These are phyloP conservation scores for Macrochelys suwanniensis DNA, from an alignment of 2,797 vertebrate species.

Conservation along the genomic window DNA sequence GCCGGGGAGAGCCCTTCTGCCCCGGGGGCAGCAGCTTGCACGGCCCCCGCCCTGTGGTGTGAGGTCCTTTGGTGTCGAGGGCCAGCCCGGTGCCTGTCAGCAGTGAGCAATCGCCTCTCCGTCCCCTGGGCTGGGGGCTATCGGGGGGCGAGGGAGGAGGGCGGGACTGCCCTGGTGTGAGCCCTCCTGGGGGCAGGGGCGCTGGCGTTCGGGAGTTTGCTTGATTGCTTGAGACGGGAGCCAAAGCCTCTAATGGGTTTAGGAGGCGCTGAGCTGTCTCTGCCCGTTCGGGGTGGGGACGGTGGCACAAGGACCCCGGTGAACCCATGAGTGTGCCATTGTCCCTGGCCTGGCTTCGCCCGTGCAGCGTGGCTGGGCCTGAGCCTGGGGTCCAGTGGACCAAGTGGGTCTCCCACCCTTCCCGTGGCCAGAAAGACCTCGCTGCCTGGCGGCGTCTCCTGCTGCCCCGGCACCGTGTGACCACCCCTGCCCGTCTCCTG, in stretches of 20 bases:
- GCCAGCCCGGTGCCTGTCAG: no score
- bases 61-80: not conserved
- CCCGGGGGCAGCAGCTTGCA: no score
- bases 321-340: no score
- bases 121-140: not conserved
- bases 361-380: no score
- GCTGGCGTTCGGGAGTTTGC: not conserved
- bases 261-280: not conserved
- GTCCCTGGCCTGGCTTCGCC: no score
- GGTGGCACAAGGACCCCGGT: not conserved
- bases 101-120: no score
- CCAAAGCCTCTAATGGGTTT: slow-evolving; percentile 24
- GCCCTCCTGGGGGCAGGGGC: not conserved
- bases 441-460: not conserved
- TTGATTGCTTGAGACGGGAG: not conserved
- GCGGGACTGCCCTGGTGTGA: not conserved
- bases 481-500: not conserved
- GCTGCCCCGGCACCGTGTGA: not conserved
- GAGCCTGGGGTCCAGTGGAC: no score
- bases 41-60: no score
- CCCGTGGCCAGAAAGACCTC: not conserved
- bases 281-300: not conserved
- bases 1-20: not conserved
- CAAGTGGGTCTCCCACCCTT: no score
- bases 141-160: not conserved